Evolutionary conservation across 2,888 invertebrate species (phyloP), one percentile per base, ranked within the genome.

Genomic region (Polydesmus complanatus): DNA sequence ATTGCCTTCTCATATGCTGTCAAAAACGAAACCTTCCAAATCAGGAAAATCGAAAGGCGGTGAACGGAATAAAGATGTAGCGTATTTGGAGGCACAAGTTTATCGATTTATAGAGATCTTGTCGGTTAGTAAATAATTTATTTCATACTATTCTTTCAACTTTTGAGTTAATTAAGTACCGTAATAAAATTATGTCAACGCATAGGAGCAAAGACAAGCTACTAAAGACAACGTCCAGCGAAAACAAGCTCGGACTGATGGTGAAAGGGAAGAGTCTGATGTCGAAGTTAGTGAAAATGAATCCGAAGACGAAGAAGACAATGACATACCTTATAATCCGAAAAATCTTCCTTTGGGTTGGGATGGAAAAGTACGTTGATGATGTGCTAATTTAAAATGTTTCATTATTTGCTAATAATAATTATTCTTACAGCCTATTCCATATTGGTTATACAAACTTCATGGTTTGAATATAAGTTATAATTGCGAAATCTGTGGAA

Each of bases 391-490:
- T 37, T 37, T 37, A 37, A 8, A 8, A 5, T 37, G n/a, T n/a
- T n/a, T n/a, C n/a, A n/a, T n/a, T n/a, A n/a, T 11, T 18, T 47
- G 48, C 48, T 14, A 14, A 14, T 18, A 47, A 14, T 47, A 47
- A 14, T 11, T 47, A 5, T 14, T 68, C 62, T 74, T 74, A 72
- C 72, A 80, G 75, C 80, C 80, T 3, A 81, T 81, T 63, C 96
- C 97, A 0, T 97, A 97, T 75, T 97, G 97, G 97, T 75, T 98
- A 60, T 99, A 99, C 78, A 99, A 99, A 74, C 78, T 99, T 3
- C 98, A 99, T 72, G 98, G 98, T 0, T 79, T 99, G 11, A 99
- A 99, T 74, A 95, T 99, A 64, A 95, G 92, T 72, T 99, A 97
- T 74, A 93, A 90, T 63, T 99, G 98, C 73, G 98, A 99, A 75